A percentile compares a stretch with the other conserved stretches of the same genome.
Evolutionary conservation across 2,888 invertebrate species (phyloP).

Genomic region (Micoletzkya japonica): DNA sequence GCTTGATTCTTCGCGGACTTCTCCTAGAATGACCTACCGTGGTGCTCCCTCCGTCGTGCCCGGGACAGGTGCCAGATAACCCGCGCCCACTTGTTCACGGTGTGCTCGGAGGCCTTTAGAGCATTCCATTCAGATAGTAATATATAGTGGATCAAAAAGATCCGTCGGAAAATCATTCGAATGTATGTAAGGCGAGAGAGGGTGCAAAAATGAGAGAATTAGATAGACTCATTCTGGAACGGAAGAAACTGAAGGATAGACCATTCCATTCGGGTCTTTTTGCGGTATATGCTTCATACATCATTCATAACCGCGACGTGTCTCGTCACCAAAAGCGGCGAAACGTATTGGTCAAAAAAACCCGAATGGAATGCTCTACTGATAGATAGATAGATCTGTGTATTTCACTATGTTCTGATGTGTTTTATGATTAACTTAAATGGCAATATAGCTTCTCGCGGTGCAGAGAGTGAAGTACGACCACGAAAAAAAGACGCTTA

Average conservation of each 20-base stretch:
- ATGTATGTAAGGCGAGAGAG: background rate
- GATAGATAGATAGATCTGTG: too few species aligned
- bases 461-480: background rate
- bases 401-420: too few species aligned
- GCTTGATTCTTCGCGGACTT: background rate
- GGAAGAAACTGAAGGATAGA: background rate
- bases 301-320: too few species aligned
- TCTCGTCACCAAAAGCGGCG: too few species aligned
- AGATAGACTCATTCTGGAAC: background rate
- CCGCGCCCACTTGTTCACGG: conserved; percentile 32
- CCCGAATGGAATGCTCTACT: too few species aligned
- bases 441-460: background rate
- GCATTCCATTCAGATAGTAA: background rate
- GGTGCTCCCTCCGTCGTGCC: conserved; percentile 41
- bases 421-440: background rate
- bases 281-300: too few species aligned
- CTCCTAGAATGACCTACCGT: conserved; percentile 22
- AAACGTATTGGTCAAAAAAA: too few species aligned
- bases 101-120: conserved; percentile 9
- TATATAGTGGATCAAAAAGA: background rate
- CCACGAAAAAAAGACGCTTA: background rate
- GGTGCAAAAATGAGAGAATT: background rate
- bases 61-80: conserved; percentile 37
- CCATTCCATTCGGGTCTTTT: too few species aligned
- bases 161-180: background rate